Base-by-base conservation (phyloP, 2,888 invertebrate genomes). In the Harpalus rufipes region DNA sequence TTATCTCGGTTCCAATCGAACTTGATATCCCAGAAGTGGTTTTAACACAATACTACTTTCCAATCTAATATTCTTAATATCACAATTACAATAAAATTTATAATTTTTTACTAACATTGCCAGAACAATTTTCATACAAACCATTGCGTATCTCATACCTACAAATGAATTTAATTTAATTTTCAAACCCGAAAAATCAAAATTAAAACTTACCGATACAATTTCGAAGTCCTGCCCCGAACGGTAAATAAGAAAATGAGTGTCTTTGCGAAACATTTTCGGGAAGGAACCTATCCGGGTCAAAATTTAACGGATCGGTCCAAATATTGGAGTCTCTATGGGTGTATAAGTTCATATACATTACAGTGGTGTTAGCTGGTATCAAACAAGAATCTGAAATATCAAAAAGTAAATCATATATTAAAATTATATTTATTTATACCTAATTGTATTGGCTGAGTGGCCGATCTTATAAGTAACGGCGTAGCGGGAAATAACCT, bases 401-500 rank as follows among this genome's bases (percentile, higher is more conserved):
- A 25, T 10, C 0, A 56, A 56, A 56, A n/a, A 10, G 56, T 12
- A 56, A 56, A 5, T 56, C 1, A 5, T 0, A 56, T 56, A 14
- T 2, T 16, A 25, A 63, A 12, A 21, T 21, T 21, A 21, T 21
- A 21, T 21, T 21, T 63, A 80, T 21, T 25, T 14, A 10, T 44
- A 81, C 81, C 85, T 59, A 86, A 21, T 61, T 86, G 21, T 14
- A 82, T 63, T 32, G 85, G 85, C 8, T 81, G 56, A 7, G 85
- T 83, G 14, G 86, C 68, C 7, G 86, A 74, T 18, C 86, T 63
- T 12, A 85, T 86, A 14, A 86, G 44, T 25, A 81, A 14, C 32
- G 88, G 92, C 0, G 91, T 93, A 0, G 92, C 91, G 0, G 93
- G 93, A 87, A 93, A 93, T 7, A 94, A 86, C 58, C 94, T 90